Evolutionary conservation across 2,113 vertebrate genomes (phyloP), one percentile per base, ranked within the genome.

Genomic region (Panthera tigris): DNA sequence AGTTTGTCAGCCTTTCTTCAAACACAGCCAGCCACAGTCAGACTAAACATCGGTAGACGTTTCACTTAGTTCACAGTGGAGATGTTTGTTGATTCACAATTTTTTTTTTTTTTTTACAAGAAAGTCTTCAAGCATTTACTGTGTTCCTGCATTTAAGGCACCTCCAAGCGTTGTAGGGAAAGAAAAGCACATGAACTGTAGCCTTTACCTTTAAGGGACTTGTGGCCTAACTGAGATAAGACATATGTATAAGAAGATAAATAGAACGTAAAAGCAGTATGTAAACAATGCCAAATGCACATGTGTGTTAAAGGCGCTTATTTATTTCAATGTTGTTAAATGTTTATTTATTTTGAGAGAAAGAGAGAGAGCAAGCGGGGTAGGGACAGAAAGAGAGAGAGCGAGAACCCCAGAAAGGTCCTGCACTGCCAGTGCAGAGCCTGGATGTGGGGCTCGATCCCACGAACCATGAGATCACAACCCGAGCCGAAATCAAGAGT

Each of bases 11-110:
- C 52, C 69, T 89, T 48, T 78, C 83, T 93, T 81, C 88, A 94
- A 10, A 89, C 91, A 61, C 63, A 81, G 90, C 45, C 89, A 87
- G 81, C 93, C 88, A 50, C 97, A 82, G 90, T 91, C 95, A 97
- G 96, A 97, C 97, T 97, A 95, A 97, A 96, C 95, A 97, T 73
- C 80, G 29, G 57, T 66, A 87, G 95, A 74, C 39, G 31, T 82
- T 85, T 89, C 73, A 83, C 65, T 66, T 65, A 55, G 91, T 91
- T 79, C 68, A 12, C 55, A 74, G 79, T 94, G 68, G 73, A 52
- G 82, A 10, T 25, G 68, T 91, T 91, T 93, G 87, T 98, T 85
- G 69, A 81, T 93, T 91, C 93, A 84, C 57, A 61, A 1, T 21
- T 61, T 57, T 8, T 55, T 55, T 55, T 55, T 55, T 55, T 55